Conservation (phyloP, 2,797 vertebrate species). For the Mormyrus proboscirostris region DNA sequence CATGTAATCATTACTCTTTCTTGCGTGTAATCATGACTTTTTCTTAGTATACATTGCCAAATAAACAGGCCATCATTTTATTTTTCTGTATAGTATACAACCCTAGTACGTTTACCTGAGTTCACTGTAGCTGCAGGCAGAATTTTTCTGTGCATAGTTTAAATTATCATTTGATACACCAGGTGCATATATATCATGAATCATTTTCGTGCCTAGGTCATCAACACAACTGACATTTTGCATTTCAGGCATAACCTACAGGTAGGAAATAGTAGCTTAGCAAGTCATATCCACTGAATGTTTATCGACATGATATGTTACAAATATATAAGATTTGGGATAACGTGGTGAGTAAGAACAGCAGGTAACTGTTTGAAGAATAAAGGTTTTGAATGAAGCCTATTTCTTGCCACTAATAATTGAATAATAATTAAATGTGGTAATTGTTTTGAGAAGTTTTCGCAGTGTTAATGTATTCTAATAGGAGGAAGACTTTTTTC, state of each 20-base stretch:
- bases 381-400: neutral
- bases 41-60: neutral
- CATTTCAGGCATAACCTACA: neutral
- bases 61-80: neutral
- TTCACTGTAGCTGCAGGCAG: neutral
- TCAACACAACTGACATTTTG: neutral
- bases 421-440: neutral
- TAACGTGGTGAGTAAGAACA: neutral
- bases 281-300: neutral
- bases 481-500: neutral
- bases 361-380: neutral
- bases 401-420: neutral
- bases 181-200: neutral
- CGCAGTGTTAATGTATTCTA: neutral
- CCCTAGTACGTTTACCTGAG: neutral
- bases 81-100: neutral
- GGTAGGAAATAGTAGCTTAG: neutral
- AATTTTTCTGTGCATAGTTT: neutral
- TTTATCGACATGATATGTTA: neutral
- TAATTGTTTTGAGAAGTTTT: neutral
- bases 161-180: neutral
- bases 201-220: neutral
- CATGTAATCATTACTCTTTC: neutral
- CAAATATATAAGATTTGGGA: neutral
- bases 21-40: neutral